Percentiles rank a stretch among this genome's conserved stretches.
Conservation (phyloP, 2,113 vertebrate genomes). For the Urocolius indicus region DNA sequence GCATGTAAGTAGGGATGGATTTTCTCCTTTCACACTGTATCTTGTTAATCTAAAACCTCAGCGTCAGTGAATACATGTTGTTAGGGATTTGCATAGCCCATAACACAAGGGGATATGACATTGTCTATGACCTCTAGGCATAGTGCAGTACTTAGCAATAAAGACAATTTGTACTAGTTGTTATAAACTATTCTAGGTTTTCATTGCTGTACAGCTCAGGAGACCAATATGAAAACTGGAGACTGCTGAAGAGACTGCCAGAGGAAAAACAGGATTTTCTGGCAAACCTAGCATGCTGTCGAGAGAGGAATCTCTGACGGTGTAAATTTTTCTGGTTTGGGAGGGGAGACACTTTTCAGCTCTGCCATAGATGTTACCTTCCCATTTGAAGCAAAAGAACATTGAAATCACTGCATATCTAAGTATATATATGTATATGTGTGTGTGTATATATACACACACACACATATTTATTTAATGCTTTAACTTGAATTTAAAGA, state of each 20-base stretch:
- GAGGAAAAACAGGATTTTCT: neutral
- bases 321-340: neutral
- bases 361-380: neutral
- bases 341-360: neutral
- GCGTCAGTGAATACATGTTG: neutral
- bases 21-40: neutral
- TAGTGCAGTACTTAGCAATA: neutral
- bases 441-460: neutral
- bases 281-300: neutral
- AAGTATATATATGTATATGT: neutral
- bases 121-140: neutral
- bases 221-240: neutral
- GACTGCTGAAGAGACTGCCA: neutral
- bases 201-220: neutral
- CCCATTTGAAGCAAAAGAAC: neutral
- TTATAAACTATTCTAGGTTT: neutral
- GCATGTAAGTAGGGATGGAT: neutral
- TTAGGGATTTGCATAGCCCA: neutral
- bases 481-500: neutral
- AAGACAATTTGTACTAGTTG: neutral
- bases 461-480: neutral
- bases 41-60: neutral
- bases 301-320: neutral
- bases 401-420: neutral
- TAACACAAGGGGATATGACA: rapidly evolving